Base-by-base conservation (phyloP, 2,113 vertebrate genomes). In the Lates calcarifer region DNA sequence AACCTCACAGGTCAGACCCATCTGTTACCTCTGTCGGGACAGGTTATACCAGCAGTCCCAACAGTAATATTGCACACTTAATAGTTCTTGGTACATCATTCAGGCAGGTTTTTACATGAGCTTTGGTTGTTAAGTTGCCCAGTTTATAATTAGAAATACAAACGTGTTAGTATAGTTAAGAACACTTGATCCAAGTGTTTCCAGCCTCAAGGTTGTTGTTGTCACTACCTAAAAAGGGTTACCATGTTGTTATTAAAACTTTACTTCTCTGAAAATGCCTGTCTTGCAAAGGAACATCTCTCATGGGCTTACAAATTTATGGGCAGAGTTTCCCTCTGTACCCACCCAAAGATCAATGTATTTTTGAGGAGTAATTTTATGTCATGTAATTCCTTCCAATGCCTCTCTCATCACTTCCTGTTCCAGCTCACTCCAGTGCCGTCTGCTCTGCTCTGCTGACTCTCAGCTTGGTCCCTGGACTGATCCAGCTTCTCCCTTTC, bases 1-100 rank as follows among this genome's bases (percentile, higher is more conserved):
- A 99, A 99, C 91, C 96, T 99, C 79, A 99, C 98, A 5, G 97
- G 98, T 98, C 6, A 2, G 26, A 43, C 47, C 22, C 11, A 2
- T 14, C 39, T 22, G 28, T 43, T 41, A 18, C 4, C 26, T 0
- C 29, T 24, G 31, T 13, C 14, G 5, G 47, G 24, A 31, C 35
- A 43, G 18, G 12, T 53, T 28, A 15, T 29, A 47, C 10, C 15
- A 31, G 35, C 61, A 39, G 24, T 9, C 35, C 6, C 35, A 7
- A 37, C 6, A 37, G 35, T 37, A 37, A 37, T 47, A 18, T 18
- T 20, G 18, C 20, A 47, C 41, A 43, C 14, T 4, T 1, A 15
- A 47, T 20, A 17, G 7, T 47, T 8, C 3, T 13, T 45, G 43
- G 18, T 45, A 18, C 43, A 45, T 45, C 43, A 45, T 15, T 45